Base-by-base conservation (phyloP, 2,888 invertebrate genomes). In the Rhagonycha lutea region DNA sequence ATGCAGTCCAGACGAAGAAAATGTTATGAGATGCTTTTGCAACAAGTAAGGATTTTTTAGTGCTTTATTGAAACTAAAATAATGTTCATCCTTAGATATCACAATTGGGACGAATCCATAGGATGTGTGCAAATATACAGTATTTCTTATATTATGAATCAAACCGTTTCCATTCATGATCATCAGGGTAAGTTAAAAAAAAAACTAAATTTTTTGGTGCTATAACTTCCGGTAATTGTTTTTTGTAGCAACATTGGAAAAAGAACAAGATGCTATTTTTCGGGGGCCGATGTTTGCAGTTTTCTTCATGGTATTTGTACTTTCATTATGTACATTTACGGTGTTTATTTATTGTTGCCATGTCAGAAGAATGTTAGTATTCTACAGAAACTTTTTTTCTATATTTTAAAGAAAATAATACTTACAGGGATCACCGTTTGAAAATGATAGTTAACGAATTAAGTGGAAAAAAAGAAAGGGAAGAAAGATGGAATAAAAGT, bases 101-200 rank as follows among this genome's bases (percentile, higher is more conserved):
- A 81, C 32, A 68, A 68, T 61, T 81, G 81, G 81, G 78, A 77
- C 68, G 79, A 76, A 11, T 71, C 70, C 10, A 23, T 62, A 10
- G 79, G 79, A 2, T 81, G 81, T 68, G 75, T 79, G 2, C 79
- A 80, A 71, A 77, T 75, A 62, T 74, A 70, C 65, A 70, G 70
- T 26, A 70, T 61, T 3, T 14, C 47, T 10, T 76, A 77, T 70
- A 76, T 75, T n/a, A 72, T 75, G 75, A 75, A 72, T 18, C 28
- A 72, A 68, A 73, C 73, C 3, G 32, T 73, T 10, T 26, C 29
- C 12, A 68, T 24, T 0, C 23, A 24, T 5, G 73, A 76, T 23
- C 68, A 65, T 23, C 24, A 14, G 14, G 29, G 74, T 70, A 68
- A 24, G 68, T 47, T 71, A 0, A 28, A 60, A 28, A n/a, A 69